A percentile compares a stretch with the other conserved stretches of the same genome.
Conservation (phyloP, 1,140 invertebrate species). For the Pachypsylla venusta region DNA sequence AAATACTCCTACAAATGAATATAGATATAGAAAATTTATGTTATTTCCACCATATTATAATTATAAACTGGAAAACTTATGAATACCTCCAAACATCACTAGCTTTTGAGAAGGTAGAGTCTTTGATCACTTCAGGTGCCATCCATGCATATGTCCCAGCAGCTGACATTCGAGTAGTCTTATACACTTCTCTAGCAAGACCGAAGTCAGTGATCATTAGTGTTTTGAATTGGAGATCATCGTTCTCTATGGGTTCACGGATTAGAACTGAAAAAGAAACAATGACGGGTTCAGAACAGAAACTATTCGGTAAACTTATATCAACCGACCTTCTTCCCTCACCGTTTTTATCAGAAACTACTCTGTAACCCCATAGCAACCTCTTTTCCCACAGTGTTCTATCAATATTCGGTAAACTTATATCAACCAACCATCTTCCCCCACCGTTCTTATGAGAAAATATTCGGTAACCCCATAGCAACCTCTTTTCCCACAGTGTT, state of each 20-base stretch:
- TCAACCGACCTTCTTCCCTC: constrained; percentile 5
- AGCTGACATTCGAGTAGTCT: constrained; percentile 91
- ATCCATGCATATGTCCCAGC: constrained; percentile 98
- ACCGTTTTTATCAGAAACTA: not conserved
- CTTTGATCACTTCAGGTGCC: constrained; percentile 93
- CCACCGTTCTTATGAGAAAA: too few relatives aligned
- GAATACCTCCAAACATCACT: constrained; percentile 97
- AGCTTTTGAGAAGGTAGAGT: constrained; percentile 80
- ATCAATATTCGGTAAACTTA: too few relatives aligned
- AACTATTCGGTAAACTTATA: not conserved
- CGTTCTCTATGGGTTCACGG: constrained; percentile 68
- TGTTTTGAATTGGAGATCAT: constrained; percentile 76
- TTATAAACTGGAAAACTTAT: too few relatives aligned
- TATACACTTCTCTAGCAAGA: constrained; percentile 83
- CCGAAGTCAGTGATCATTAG: constrained; percentile 97
- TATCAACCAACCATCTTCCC: too few relatives aligned
- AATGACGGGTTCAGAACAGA: too few relatives aligned
- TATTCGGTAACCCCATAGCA: too few relatives aligned
- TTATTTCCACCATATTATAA: too few relatives aligned
- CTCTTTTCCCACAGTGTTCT: too few relatives aligned
- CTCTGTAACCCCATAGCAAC: too few relatives aligned
- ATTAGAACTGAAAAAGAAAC: constrained; percentile 56
- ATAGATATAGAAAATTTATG: too few relatives aligned
- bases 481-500: too few relatives aligned
- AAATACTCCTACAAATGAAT: too few relatives aligned